phyloP scores from a whole-genome alignment of 2,888 invertebrate species.

The Abscondita cerata region DNA sequence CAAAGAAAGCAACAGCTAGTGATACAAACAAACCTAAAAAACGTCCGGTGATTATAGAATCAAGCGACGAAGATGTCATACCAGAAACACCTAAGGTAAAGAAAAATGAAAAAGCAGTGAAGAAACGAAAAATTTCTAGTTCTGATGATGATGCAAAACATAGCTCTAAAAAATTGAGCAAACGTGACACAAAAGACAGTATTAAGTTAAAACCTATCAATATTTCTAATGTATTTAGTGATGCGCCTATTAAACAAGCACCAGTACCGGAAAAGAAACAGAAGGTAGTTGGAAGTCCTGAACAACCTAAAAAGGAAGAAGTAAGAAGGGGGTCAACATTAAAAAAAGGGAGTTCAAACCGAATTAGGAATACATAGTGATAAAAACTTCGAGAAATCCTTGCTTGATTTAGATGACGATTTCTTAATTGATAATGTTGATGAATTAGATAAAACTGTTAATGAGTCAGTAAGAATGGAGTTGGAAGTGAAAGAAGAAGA shows the following conservation, averaged over 20 bases:
- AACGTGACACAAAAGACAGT: constrained; percentile 42
- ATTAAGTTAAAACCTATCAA: constrained; percentile 58
- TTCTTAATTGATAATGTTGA: constrained; percentile 51
- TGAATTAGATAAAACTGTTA: constrained; percentile 50
- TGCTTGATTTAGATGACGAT: constrained; percentile 69
- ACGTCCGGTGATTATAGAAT: constrained; percentile 57
- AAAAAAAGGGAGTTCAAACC: constrained; percentile 45
- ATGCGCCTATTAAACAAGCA: constrained; percentile 64
- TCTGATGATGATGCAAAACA: constrained; percentile 44
- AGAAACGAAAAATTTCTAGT: constrained; percentile 45
- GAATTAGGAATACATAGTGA: constrained; percentile 67
- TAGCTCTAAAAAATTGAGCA: constrained; percentile 44
- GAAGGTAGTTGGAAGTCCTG: no score
- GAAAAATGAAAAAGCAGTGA: constrained; percentile 41
- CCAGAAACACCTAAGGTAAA: constrained; percentile 61
- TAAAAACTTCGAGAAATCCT: constrained; percentile 74
- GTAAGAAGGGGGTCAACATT: constrained; percentile 39
- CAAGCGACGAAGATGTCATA: constrained; percentile 66
- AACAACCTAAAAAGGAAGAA: constrained; percentile 25
- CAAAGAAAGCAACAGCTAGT: constrained; percentile 48
- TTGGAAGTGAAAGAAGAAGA: constrained; percentile 22
- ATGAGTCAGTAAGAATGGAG: constrained; percentile 24
- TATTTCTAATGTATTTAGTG: constrained; percentile 66
- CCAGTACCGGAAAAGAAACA: constrained; percentile 49
- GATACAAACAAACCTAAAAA: constrained; percentile 51